Evolutionary conservation across 2,888 invertebrate species (phyloP).

Genomic region (Leucophenga montana): DNA sequence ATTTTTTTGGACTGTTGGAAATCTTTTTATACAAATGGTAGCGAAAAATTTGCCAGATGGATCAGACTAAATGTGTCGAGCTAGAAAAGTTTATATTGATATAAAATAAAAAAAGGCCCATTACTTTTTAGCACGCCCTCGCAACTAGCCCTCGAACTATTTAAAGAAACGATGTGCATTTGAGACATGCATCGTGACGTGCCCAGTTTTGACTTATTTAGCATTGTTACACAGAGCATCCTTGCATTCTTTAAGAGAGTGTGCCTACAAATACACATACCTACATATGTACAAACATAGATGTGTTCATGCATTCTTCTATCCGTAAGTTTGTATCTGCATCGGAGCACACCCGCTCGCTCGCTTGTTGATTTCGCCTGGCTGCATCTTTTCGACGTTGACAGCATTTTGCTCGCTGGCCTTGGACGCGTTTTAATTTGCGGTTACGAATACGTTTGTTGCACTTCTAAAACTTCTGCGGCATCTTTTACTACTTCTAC

Average conservation of each 20-base stretch:
- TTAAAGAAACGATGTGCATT: no score
- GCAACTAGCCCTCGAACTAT: no score
- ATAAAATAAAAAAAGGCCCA: no score
- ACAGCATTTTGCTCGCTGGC: neutral
- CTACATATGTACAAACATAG: conserved; percentile 6
- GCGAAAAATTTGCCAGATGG: no score
- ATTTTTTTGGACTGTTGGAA: no score
- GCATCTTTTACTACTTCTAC: neutral
- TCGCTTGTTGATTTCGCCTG: neutral
- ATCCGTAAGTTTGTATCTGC: neutral
- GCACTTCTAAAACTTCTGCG: conserved; percentile 11
- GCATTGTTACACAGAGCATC: neutral
- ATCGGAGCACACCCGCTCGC: neutral
- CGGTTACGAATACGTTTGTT: conserved; percentile 7
- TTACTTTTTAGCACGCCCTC: no score
- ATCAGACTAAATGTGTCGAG: no score
- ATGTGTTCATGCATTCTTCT: neutral
- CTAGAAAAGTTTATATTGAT: no score
- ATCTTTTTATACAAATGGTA: no score
- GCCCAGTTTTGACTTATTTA: neutral
- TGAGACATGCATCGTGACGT: neutral
- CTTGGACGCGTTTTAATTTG: conserved; percentile 26
- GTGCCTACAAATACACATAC: neutral
- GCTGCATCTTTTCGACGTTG: conserved; percentile 8
- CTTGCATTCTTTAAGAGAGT: no score